These are phyloP conservation scores for Halichoeres trimaculatus DNA, from an alignment of 2,113 vertebrate species.

Conservation along the genomic window DNA sequence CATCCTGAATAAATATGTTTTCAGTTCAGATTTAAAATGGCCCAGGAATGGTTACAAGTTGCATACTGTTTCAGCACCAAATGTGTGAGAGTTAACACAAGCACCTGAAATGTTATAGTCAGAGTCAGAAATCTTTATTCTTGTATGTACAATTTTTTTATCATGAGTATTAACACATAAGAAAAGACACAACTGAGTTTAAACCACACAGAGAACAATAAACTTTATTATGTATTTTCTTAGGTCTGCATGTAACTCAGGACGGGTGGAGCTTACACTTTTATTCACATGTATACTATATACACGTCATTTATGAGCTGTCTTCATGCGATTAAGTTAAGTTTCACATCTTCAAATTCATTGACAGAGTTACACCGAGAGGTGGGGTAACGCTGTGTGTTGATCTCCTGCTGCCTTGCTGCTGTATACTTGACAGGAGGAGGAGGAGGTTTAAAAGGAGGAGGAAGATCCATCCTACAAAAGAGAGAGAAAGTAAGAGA, in stretches of 20 bases:
- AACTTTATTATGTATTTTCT: neutral
- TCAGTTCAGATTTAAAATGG: too few relatives aligned
- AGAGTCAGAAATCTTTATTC: too few relatives aligned
- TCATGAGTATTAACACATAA: too few relatives aligned
- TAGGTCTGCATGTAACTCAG: neutral
- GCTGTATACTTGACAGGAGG: slow-evolving; percentile 78
- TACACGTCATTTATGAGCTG: neutral
- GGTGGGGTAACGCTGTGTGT: slow-evolving; percentile 15
- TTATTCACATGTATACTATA: neutral
- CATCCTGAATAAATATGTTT: too few relatives aligned
- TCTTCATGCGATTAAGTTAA: neutral
- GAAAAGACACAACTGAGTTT: slow-evolving; percentile 21
- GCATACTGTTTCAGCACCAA: too few relatives aligned
- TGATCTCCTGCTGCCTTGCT: neutral
- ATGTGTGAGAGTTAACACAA: too few relatives aligned
- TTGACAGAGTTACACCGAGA: slow-evolving; percentile 48
- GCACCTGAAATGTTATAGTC: too few relatives aligned
- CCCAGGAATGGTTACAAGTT: too few relatives aligned
- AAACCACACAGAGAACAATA: too few relatives aligned
- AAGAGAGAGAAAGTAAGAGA: slow-evolving; percentile 1
- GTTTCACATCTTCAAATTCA: neutral
- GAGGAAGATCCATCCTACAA: slow-evolving; percentile 75
- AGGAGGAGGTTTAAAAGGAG: slow-evolving; percentile 82
- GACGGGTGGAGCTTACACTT: neutral
- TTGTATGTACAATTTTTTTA: too few relatives aligned